A percentile compares a stretch with the other conserved stretches of the same genome.
Conservation (phyloP, 2,113 vertebrate genomes). For the Orycteropus afer region DNA sequence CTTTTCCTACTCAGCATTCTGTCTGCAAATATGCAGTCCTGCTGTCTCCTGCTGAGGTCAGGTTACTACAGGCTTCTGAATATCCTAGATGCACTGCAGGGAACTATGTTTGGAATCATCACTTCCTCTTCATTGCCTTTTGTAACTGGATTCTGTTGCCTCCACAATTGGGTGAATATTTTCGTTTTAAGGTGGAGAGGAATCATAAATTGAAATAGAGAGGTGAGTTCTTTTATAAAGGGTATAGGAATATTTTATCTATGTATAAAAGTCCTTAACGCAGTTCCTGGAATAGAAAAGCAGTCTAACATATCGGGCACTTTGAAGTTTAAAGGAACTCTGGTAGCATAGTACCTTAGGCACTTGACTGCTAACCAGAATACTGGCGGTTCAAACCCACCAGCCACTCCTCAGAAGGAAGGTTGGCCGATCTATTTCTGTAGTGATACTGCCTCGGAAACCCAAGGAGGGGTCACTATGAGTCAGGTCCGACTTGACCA, state of each 20-base stretch:
- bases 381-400: too few relatives aligned
- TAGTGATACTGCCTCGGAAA: too few relatives aligned
- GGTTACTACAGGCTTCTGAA: not conserved
- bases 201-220: not conserved
- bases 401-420: too few relatives aligned
- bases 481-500: too few relatives aligned
- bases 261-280: not conserved
- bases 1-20: conserved; percentile 5
- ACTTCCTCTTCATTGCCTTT: not conserved
- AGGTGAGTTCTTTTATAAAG: not conserved
- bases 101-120: not conserved
- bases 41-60: not conserved
- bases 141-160: not conserved
- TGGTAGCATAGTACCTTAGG: too few relatives aligned
- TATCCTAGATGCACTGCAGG: not conserved
- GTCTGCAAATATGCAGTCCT: not conserved
- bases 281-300: not conserved
- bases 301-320: not conserved
- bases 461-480: too few relatives aligned
- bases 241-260: not conserved
- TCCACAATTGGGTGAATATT: not conserved
- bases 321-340: not conserved
- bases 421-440: too few relatives aligned
- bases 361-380: too few relatives aligned
- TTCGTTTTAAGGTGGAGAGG: conserved; percentile 11